Conservation (phyloP, 2,888 invertebrate genomes). For the Drosophila paranaensis region DNA sequence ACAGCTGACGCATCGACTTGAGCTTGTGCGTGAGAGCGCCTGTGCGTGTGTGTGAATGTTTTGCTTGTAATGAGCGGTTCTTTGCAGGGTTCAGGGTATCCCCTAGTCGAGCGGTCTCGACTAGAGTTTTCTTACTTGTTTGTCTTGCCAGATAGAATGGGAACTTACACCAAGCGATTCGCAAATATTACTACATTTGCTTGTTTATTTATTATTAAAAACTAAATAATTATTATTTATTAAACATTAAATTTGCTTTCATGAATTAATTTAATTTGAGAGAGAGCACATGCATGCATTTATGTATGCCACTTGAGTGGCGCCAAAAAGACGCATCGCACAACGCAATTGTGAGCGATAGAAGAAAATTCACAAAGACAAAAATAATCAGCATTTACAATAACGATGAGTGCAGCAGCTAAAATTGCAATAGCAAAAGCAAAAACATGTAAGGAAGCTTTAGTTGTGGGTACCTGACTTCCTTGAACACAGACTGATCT, state of each 20-base stretch:
- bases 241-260: constrained; percentile 70
- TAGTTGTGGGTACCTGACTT: too few species aligned
- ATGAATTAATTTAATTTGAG: constrained; percentile 76
- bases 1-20: too few species aligned
- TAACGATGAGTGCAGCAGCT: constrained; percentile 23
- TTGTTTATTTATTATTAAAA: constrained; percentile 72
- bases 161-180: constrained; percentile 16
- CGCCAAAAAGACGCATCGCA: constrained; percentile 63
- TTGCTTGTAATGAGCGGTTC: too few species aligned
- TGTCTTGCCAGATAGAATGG: not conserved
- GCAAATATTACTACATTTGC: constrained; percentile 46
- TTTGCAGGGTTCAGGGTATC: too few species aligned
- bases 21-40: too few species aligned
- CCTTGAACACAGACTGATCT: too few species aligned
- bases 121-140: too few species aligned
- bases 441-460: too few species aligned
- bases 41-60: too few species aligned
- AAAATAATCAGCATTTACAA: constrained; percentile 32
- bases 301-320: constrained; percentile 55
- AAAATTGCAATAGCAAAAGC: constrained; percentile 11
- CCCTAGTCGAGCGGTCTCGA: too few species aligned
- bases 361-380: constrained; percentile 1
- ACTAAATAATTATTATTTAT: constrained; percentile 71
- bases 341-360: constrained; percentile 57
- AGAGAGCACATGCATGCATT: not conserved